phyloP scores from a whole-genome alignment of 1,140 invertebrate species.

The Saccostrea glomerata region DNA sequence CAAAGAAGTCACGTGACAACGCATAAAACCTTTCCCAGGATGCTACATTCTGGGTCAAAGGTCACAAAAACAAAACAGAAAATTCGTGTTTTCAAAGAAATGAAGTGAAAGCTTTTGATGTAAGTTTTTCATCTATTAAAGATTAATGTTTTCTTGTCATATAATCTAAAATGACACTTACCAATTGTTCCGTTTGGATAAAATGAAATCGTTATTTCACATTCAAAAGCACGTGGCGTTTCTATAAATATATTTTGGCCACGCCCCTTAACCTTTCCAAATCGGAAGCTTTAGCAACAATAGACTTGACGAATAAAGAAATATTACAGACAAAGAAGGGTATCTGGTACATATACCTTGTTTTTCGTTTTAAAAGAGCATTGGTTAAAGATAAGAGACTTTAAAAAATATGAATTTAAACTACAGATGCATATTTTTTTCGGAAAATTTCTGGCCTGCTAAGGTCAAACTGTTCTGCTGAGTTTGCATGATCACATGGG shows the following conservation, averaged over 20 bases:
- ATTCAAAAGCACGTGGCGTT: not conserved
- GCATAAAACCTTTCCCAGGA: constrained; percentile 72
- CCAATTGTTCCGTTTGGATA: not conserved
- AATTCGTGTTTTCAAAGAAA: not conserved
- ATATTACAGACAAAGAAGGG: constrained; percentile 3
- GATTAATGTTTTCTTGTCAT: not conserved
- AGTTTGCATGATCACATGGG: not conserved
- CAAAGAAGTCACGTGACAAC: constrained; percentile 79
- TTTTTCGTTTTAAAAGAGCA: not conserved
- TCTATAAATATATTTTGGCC: not conserved
- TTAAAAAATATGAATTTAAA: not conserved
- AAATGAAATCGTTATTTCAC: not conserved
- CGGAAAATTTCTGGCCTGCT: not conserved
- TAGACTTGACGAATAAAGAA: not conserved
- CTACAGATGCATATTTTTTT: not conserved
- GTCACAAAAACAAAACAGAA: constrained; percentile 31
- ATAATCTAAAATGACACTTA: not conserved
- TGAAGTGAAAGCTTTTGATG: not conserved
- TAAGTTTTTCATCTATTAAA: not conserved
- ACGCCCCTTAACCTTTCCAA: constrained; percentile 30
- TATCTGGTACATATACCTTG: not conserved
- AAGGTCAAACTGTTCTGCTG: not conserved
- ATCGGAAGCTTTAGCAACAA: constrained; percentile 21
- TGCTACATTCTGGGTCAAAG: constrained; percentile 65
- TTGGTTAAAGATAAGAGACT: not conserved